Conservation (phyloP, 2,113 vertebrate species). For the Bos indicus region DNA sequence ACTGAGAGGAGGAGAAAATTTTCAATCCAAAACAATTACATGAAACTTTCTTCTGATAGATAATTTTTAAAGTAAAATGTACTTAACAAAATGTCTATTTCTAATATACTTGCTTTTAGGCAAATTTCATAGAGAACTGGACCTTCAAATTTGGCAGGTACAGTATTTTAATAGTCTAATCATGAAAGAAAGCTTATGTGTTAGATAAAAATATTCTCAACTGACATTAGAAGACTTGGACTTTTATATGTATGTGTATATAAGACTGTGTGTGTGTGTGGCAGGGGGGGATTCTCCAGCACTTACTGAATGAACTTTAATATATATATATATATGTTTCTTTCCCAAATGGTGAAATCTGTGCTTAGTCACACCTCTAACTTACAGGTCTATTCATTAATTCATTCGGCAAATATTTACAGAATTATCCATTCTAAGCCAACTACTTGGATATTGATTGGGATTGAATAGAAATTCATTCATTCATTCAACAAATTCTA, state of each 20-base stretch:
- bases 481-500: neutral
- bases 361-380: neutral
- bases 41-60: neutral
- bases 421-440: neutral
- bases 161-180: neutral
- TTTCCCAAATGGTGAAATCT: neutral
- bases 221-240: neutral
- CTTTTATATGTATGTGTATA: neutral
- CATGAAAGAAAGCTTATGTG: slow-evolving; percentile 23
- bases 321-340: neutral
- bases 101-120: slow-evolving; percentile 11
- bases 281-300: neutral
- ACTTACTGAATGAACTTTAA: neutral
- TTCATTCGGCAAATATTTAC: neutral
- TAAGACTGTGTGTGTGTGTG: neutral
- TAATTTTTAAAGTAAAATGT: slow-evolving; percentile 29
- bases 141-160: neutral
- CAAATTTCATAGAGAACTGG: slow-evolving; percentile 5
- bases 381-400: neutral
- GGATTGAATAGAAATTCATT: neutral
- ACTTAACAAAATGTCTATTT: neutral
- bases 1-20: neutral
- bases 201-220: neutral
- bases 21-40: slow-evolving; percentile 38
- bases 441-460: neutral